Percentiles rank a stretch among this genome's conserved stretches.
Evolutionary conservation across 53 echinoderm and acorn worm species (phyloP).

Genomic region (Patiria pectinifera): DNA sequence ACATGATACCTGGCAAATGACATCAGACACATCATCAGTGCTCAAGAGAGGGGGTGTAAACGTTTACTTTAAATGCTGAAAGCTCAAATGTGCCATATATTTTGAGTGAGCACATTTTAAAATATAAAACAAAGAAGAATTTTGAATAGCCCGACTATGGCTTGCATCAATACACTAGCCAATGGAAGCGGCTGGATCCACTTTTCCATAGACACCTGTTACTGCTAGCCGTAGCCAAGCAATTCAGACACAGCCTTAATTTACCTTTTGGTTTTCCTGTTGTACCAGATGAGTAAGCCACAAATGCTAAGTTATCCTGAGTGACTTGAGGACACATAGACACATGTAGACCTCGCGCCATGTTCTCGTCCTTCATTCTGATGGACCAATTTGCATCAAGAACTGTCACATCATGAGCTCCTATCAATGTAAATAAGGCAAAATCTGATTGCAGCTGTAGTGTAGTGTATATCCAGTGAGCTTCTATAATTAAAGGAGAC

Average conservation of each 20-base stretch:
- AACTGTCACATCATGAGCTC: constrained; percentile 56
- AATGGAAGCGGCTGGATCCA: too few relatives aligned
- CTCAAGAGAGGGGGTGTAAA: background rate
- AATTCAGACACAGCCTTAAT: background rate
- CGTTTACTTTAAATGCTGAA: too few relatives aligned
- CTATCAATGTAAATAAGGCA: background rate
- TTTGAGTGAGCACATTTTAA: too few relatives aligned
- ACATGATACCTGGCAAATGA: constrained; percentile 64
- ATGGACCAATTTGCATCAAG: constrained; percentile 49
- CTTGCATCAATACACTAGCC: too few relatives aligned
- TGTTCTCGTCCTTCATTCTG: constrained; percentile 51
- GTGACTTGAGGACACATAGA: constrained; percentile 22
- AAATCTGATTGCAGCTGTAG: background rate
- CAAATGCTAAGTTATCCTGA: constrained; percentile 70
- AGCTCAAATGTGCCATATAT: too few relatives aligned
- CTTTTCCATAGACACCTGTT: too few relatives aligned
- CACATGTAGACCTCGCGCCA: constrained; percentile 15
- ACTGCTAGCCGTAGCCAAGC: background rate
- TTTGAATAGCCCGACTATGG: background rate
- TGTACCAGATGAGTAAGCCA: constrained; percentile 72
- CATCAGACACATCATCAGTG: background rate
- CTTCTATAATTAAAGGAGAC: background rate
- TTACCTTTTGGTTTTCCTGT: constrained; percentile 78
- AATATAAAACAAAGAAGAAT: too few relatives aligned
- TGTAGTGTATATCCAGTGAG: background rate